These are phyloP conservation scores for Tenthredo distinguenda DNA, from an alignment of 2,888 invertebrate species.

Conservation along the genomic window DNA sequence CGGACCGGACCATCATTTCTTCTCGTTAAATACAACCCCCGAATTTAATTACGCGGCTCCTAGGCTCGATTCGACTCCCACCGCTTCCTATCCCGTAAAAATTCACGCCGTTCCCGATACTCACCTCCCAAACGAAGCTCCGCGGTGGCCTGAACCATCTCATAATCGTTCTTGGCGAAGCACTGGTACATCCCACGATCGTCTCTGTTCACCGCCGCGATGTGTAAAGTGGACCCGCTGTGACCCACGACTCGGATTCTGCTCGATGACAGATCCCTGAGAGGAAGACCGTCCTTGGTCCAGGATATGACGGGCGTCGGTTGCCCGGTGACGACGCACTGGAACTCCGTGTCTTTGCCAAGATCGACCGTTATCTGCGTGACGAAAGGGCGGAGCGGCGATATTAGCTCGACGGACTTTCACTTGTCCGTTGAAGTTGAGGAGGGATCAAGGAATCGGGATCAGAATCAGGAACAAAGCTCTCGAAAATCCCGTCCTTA, in stretches of 20 bases:
- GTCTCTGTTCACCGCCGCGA: conserved; percentile 84
- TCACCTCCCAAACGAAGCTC: conserved; percentile 90
- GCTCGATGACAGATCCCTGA: conserved; percentile 75
- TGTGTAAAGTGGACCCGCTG: conserved; percentile 74
- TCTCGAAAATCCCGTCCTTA: neutral
- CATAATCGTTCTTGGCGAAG: conserved; percentile 90
- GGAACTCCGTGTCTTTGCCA: conserved; percentile 91
- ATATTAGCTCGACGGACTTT: conserved; percentile 26
- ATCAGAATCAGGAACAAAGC: conserved; percentile 31
- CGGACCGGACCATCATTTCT: neutral
- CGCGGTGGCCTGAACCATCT: conserved; percentile 90
- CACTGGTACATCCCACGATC: conserved; percentile 97
- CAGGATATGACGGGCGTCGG: conserved; percentile 81
- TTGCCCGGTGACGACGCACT: conserved; percentile 92
- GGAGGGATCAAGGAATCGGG: conserved; percentile 7
- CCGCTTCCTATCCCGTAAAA: neutral
- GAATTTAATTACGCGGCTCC: neutral
- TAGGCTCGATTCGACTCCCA: neutral
- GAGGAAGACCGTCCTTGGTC: conserved; percentile 79
- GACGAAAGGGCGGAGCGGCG: neutral
- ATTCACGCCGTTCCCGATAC: conserved; percentile 59
- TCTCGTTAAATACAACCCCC: neutral
- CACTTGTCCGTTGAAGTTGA: neutral
- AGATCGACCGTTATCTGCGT: conserved; percentile 89
- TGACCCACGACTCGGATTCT: conserved; percentile 73